Conservation (phyloP, 2,888 invertebrate species). For the Tenthredo scrophulariae region DNA sequence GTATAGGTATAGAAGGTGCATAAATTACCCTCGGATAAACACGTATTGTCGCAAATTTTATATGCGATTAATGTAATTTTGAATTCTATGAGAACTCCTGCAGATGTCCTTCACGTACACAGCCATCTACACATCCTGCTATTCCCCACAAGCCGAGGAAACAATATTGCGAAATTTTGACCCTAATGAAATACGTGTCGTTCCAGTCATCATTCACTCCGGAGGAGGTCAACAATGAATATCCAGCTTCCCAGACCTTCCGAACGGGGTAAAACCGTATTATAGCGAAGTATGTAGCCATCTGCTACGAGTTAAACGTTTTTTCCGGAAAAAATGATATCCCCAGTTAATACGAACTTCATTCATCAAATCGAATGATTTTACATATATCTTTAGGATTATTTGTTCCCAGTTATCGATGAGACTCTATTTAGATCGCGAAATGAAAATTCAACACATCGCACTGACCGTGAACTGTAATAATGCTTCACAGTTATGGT, state of each 20-base stretch:
- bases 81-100: slow-evolving; percentile 29
- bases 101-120: slow-evolving; percentile 26
- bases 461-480: not conserved
- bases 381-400: not conserved
- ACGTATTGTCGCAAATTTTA: not conserved
- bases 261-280: slow-evolving; percentile 12
- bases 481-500: not conserved
- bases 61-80: not conserved
- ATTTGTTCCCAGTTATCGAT: not conserved
- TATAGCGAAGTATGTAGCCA: not conserved
- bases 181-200: slow-evolving; percentile 38
- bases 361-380: not conserved
- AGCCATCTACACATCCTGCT: slow-evolving; percentile 5
- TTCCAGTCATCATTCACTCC: slow-evolving; percentile 40
- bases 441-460: not conserved
- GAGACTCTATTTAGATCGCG: not conserved
- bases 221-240: slow-evolving; percentile 41
- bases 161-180: slow-evolving; percentile 27
- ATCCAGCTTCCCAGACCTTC: slow-evolving; percentile 18
- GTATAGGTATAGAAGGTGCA: not conserved
- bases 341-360: not conserved
- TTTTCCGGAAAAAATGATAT: not conserved
- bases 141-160: slow-evolving; percentile 24
- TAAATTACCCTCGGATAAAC: not conserved
- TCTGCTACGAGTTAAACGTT: not conserved